These are phyloP conservation scores for Selenia dentaria DNA, from an alignment of 2,888 invertebrate species.

Conservation along the genomic window DNA sequence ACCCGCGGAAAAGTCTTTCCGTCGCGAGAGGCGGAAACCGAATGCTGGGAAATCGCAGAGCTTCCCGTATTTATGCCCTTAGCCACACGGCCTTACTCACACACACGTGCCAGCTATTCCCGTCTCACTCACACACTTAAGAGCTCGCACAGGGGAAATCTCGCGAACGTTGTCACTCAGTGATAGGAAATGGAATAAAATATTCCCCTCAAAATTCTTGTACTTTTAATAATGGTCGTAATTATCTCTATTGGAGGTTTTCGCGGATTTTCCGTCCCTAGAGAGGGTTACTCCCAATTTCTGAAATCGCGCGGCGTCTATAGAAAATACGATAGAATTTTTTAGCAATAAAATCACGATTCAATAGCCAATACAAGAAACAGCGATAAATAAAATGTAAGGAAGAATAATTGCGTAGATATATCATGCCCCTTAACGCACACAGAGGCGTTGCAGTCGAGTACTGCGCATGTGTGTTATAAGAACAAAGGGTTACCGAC, in stretches of 20 bases:
- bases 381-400: constrained; percentile 61
- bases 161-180: constrained; percentile 72
- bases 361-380: constrained; percentile 43
- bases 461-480: constrained; percentile 62
- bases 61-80: constrained; percentile 56
- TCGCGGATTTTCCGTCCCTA: constrained; percentile 26
- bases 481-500: constrained; percentile 62
- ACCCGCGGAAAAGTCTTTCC: constrained; percentile 51
- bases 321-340: constrained; percentile 35
- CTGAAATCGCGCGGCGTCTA: constrained; percentile 11
- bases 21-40: constrained; percentile 60
- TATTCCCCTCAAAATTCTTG: constrained; percentile 67
- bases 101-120: constrained; percentile 26
- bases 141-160: constrained; percentile 72
- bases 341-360: constrained; percentile 52
- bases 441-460: constrained; percentile 35
- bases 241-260: constrained; percentile 67
- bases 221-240: constrained; percentile 72
- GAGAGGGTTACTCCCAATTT: constrained; percentile 29
- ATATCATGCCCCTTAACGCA: constrained; percentile 62
- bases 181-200: constrained; percentile 71
- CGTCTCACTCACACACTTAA: constrained; percentile 53
- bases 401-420: constrained; percentile 68
- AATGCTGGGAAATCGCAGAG: constrained; percentile 52
- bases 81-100: constrained; percentile 39